phyloP scores from a whole-genome alignment of 2,888 invertebrate species.

The Cybosia mesomella region DNA sequence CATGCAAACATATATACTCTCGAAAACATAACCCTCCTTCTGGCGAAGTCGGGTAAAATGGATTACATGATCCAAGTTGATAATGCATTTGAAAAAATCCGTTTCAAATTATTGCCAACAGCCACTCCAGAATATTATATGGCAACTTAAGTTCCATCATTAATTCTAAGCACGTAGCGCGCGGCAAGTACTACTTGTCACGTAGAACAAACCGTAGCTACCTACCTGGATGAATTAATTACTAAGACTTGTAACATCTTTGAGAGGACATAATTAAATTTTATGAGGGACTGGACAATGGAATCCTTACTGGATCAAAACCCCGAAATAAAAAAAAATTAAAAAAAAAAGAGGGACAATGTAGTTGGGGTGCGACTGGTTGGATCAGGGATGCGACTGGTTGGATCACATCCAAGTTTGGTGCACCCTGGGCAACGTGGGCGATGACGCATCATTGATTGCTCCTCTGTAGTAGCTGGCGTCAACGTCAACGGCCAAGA shows the following conservation, averaged over 20 bases:
- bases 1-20: too few relatives aligned
- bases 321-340: too few relatives aligned
- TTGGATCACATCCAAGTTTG: too few relatives aligned
- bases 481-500: too few relatives aligned
- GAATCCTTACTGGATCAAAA: too few relatives aligned
- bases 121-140: conserved; percentile 17
- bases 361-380: too few relatives aligned
- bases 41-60: background rate
- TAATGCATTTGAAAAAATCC: background rate
- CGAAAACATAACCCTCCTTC: too few relatives aligned
- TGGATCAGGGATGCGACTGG: too few relatives aligned
- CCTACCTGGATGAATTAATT: conserved; percentile 19
- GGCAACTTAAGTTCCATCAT: conserved; percentile 30
- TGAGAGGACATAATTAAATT: background rate
- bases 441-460: too few relatives aligned
- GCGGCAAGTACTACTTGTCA: conserved; percentile 30
- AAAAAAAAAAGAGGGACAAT: too few relatives aligned
- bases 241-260: conserved; percentile 14
- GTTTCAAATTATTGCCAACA: conserved; percentile 8
- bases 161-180: conserved; percentile 41
- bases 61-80: background rate
- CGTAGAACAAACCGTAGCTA: conserved; percentile 24
- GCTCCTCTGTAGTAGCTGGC: too few relatives aligned
- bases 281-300: background rate
- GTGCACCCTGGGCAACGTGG: too few relatives aligned